Evolutionary conservation across 2,888 invertebrate genomes (phyloP), one percentile per base, ranked within the genome.

Genomic region (Herminia tarsipennalis): DNA sequence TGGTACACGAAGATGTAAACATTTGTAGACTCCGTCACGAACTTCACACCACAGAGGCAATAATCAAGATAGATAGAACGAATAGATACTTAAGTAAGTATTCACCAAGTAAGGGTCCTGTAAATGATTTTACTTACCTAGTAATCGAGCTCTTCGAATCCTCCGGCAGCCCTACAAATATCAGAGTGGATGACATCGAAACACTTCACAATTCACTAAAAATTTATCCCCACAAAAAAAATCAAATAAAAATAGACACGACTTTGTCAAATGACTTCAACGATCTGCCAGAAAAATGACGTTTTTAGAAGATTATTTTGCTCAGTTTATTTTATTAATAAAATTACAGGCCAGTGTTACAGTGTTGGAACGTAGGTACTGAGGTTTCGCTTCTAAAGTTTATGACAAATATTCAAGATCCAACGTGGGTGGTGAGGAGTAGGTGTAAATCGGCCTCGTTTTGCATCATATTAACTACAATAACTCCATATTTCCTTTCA

Each of bases 91-190:
- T n/a, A n/a, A n/a, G n/a, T n/a, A n/a, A n/a, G n/a, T n/a, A n/a
- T n/a, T n/a, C n/a, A n/a, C n/a, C n/a, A n/a, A n/a, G n/a, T n/a
- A n/a, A n/a, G n/a, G n/a, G n/a, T n/a, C n/a, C n/a, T n/a, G n/a
- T n/a, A n/a, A n/a, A 5, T 3, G 22, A 22, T 22, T 10, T 24
- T 46, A 85, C 87, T 67, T 75, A 91, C 89, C 81, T 90, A 58
- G 86, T 94, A 86, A 94, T 94, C 28, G 94, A 94, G 71, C 94
- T 93, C 74, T 93, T 94, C 51, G 88, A 92, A 63, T 92, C 92
- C 65, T 93, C 92, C 30, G 86, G 88, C 54, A 94, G 70, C 47
- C 94, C 94, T 53, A 93, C 90, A 70, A 91, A 94, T 48, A 93
- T 92, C 38, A 92, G 81, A 25, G 94, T 94, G 35, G 94, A 94